Evolutionary conservation across 2,113 vertebrate species (phyloP), one percentile per base, ranked within the genome.

Genomic region (Axis porcinus): DNA sequence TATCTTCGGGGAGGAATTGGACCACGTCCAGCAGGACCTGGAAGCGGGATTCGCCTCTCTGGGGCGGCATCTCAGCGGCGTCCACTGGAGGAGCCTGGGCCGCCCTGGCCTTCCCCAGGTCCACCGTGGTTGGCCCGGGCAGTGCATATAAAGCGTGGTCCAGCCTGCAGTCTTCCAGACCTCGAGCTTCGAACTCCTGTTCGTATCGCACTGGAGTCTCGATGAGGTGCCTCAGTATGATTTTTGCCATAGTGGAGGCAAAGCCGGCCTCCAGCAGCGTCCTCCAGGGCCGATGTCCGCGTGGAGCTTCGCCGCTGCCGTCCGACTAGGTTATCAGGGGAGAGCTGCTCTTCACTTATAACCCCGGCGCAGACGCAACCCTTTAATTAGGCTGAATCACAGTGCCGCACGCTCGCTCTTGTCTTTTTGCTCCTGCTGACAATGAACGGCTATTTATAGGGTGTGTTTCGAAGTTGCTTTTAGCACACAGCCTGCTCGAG

Each of bases 1-100:
- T 98, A n/a, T 99, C 99, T 96, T 99, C 99, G 0, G 99, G 99
- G 43, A 99, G 98, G 97, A 99, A 99, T 96, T 99, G 99, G 94
- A 99, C 99, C 85, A 99, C 99, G 0, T 99, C 99, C 98, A 99
- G 95, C 89, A 99, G 91, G 81, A 99, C 96, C 87, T 97, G 99
- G 97, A 99, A 99, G 15, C 0, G 19, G 16, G 91, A 84, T 62
- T 91, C 74, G 97, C 97, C 94, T 86, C 91, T 95, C 57, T 81
- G 55, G 36, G 52, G 93, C 43, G 5, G 0, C 60, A 2, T 0
- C 0, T 88, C 43, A 8, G 33, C 85, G 0, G 12, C 52, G 25
- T 55, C 95, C 25, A 0, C 89, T 0, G 30, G 30, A 2, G 50
- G 54, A 47, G 54, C 14, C 83, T 4, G 93, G 1, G n/a, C 45